Percentiles rank a stretch among this genome's conserved stretches.
Conservation (phyloP, 2,113 vertebrate genomes). For the Eublepharis macularius region DNA sequence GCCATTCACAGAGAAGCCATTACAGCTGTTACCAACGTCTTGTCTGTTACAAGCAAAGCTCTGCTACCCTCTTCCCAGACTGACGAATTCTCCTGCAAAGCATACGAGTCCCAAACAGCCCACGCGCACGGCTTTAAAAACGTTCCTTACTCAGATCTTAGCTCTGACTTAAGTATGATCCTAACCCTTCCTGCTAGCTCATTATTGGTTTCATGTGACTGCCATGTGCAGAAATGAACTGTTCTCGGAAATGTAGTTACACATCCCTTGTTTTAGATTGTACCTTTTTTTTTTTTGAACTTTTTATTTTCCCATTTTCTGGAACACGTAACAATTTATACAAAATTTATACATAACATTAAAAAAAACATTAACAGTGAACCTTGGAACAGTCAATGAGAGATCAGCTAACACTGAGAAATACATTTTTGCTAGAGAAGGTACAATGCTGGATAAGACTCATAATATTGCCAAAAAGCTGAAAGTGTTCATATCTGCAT, state of each 20-base stretch:
- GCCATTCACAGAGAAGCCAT: neutral
- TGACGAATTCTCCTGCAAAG: neutral
- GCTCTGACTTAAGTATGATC: conserved; percentile 51
- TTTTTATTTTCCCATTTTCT: no score
- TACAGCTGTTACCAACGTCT: neutral
- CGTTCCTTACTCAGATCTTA: conserved; percentile 12
- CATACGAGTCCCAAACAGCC: neutral
- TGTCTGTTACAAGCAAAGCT: neutral
- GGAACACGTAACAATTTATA: no score
- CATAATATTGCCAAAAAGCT: no score
- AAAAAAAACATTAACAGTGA: no score
- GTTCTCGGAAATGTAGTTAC: conserved; percentile 58
- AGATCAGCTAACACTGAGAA: no score
- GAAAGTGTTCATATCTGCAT: no score
- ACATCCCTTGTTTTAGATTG: conserved; percentile 60
- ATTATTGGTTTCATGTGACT: conserved; percentile 68
- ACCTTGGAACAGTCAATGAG: no score
- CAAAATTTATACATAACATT: no score
- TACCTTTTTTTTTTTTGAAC: no score
- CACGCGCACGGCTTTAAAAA: conserved; percentile 19
- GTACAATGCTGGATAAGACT: no score
- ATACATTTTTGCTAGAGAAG: no score
- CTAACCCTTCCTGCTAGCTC: conserved; percentile 61
- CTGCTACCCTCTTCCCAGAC: neutral
- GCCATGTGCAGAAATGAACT: conserved; percentile 50